A percentile compares a stretch with the other conserved stretches of the same genome.
Evolutionary conservation across 1,140 invertebrate genomes (phyloP).

Genomic region (Eupristina koningsbergeri): DNA sequence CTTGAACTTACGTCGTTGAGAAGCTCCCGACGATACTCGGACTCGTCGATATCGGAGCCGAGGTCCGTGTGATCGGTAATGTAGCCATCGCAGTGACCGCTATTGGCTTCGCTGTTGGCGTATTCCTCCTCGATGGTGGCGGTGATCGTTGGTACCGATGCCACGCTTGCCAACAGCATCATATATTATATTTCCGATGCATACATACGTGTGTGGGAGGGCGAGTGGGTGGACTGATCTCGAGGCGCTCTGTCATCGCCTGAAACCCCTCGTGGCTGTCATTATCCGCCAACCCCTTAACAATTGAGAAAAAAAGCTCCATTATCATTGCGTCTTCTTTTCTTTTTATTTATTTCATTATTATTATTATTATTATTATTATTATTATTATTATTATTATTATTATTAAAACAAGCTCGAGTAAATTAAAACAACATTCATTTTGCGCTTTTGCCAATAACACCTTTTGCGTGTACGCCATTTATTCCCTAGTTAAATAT

Average conservation of each 20-base stretch:
- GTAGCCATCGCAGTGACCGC: slow-evolving; percentile 76
- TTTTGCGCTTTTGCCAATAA: too few relatives aligned
- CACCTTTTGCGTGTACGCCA: too few relatives aligned
- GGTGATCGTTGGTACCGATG: slow-evolving; percentile 70
- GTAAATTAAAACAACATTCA: too few relatives aligned
- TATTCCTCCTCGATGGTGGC: slow-evolving; percentile 69
- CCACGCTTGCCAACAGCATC: slow-evolving; percentile 68
- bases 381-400: too few relatives aligned
- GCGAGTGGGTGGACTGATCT: too few relatives aligned
- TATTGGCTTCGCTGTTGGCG: slow-evolving; percentile 68
- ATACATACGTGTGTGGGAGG: too few relatives aligned
- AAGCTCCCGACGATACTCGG: slow-evolving; percentile 81
- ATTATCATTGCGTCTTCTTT: background rate
- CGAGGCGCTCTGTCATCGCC: slow-evolving; percentile 36
- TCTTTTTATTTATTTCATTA: too few relatives aligned
- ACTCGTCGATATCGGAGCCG: slow-evolving; percentile 81
- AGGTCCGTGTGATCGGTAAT: slow-evolving; percentile 85
- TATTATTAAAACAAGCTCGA: too few relatives aligned
- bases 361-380: too few relatives aligned
- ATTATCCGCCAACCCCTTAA: background rate
- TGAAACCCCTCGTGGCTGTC: slow-evolving; percentile 10
- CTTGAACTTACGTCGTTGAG: slow-evolving; percentile 85
- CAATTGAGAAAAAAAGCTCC: too few relatives aligned
- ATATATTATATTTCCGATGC: slow-evolving; percentile 56
- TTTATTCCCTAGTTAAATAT: too few relatives aligned